Evolutionary conservation across 2,888 invertebrate species (phyloP).

Genomic region (Protodeltote pygarga): DNA sequence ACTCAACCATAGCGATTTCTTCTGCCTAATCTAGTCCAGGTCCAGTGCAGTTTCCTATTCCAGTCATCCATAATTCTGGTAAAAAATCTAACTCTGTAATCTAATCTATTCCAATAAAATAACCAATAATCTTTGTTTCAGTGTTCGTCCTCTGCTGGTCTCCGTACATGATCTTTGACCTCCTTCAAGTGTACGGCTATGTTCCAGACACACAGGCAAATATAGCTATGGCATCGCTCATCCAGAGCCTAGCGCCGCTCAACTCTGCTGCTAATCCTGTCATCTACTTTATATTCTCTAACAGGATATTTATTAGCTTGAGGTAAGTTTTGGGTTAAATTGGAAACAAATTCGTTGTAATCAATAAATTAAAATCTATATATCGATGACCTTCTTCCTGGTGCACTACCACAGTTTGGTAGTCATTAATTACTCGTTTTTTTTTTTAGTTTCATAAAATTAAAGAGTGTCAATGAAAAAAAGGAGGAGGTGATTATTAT

Average conservation of each 20-base stretch:
- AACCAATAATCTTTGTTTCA: conserved; percentile 73
- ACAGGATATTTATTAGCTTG: conserved; percentile 93
- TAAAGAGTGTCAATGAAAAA: too few species aligned
- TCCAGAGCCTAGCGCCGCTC: conserved; percentile 96
- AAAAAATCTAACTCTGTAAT: too few species aligned
- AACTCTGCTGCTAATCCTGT: conserved; percentile 98
- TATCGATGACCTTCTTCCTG: too few species aligned
- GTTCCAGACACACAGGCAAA: conserved; percentile 91
- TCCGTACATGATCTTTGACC: conserved; percentile 96
- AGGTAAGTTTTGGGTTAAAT: conserved; percentile 86
- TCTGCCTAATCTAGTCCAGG: too few species aligned
- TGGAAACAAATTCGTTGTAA: not conserved
- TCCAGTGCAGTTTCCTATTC: not conserved
- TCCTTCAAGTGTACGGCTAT: conserved; percentile 95
- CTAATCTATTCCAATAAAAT: not conserved
- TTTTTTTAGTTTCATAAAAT: too few species aligned
- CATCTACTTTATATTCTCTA: conserved; percentile 97
- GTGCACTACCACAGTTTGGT: too few species aligned
- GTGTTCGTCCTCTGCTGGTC: conserved; percentile 98
- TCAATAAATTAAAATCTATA: too few species aligned
- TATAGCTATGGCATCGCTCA: conserved; percentile 95
- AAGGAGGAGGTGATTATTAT: too few species aligned
- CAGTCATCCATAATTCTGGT: not conserved
- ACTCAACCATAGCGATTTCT: too few species aligned
- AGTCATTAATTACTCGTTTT: too few species aligned